These are phyloP conservation scores for Cosmorhoe ocellata DNA, from an alignment of 2,888 invertebrate genomes.

Conservation along the genomic window DNA sequence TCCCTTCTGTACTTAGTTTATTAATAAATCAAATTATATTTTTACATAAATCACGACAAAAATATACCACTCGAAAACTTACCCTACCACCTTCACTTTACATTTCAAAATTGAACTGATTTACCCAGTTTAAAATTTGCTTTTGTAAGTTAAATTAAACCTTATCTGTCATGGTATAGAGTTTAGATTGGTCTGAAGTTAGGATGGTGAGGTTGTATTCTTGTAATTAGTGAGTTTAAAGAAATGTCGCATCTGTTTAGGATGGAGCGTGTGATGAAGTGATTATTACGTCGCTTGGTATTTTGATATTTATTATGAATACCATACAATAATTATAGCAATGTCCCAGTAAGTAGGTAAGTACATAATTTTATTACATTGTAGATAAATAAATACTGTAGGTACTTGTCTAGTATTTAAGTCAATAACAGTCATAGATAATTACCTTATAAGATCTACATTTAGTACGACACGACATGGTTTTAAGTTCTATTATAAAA, in stretches of 20 bases:
- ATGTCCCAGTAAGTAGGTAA: too few relatives aligned
- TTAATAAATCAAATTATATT: slow-evolving; percentile 50
- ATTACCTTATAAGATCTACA: too few relatives aligned
- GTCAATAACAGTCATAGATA: too few relatives aligned
- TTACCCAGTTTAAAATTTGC: background rate
- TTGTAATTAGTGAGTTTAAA: slow-evolving; percentile 30
- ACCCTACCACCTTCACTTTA: accelerated
- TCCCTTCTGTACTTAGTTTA: slow-evolving; percentile 44
- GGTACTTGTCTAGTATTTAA: too few relatives aligned
- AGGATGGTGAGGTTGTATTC: slow-evolving; percentile 15
- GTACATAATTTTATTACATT: too few relatives aligned
- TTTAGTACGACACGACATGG: too few relatives aligned
- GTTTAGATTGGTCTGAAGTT: background rate
- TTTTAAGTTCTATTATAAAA: too few relatives aligned
- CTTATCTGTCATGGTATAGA: background rate
- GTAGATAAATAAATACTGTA: too few relatives aligned
- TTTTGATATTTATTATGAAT: slow-evolving; percentile 2
- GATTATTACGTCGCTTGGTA: slow-evolving; percentile 29
- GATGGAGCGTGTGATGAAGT: slow-evolving; percentile 30
- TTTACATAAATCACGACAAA: slow-evolving; percentile 51
- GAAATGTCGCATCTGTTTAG: slow-evolving; percentile 33
- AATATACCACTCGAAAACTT: slow-evolving; percentile 9
- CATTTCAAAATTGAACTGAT: slow-evolving; percentile 1
- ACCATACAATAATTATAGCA: too few relatives aligned
- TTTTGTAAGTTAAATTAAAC: background rate